Base-by-base conservation (phyloP, 2,888 invertebrate species). In the Caenorhabditis macrosperma region DNA sequence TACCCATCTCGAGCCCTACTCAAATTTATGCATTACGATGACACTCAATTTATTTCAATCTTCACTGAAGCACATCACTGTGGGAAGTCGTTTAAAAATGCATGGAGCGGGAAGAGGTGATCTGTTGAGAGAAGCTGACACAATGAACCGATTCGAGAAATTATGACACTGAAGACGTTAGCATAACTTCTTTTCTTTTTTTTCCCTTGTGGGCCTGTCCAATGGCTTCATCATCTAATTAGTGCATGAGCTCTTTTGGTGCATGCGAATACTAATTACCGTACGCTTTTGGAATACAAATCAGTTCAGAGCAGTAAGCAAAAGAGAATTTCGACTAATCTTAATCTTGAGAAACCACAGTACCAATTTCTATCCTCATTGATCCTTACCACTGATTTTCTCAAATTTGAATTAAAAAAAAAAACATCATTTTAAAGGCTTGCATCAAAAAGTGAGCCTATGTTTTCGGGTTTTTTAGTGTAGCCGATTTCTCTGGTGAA, bases 41-140 rank as follows among this genome's bases (percentile, higher is more conserved):
- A 67, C 63, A 79, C 66, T 66, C 66, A 80, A 80, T 80, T 80
- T 75, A 80, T 75, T 76, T 80, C 75, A 76, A 80, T 80, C 75
- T 66, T 54, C 60, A 24, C 33, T 2, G 50, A 41, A 77, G 48
- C 77, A 33, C 64, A 68, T 57, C 77, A 59, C 69, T 77, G 77
- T 69, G 48, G 78, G 78, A 57, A 60, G 78, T 63, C 78, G 60
- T 63, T 78, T 78, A 72, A 78, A 78, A 78, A 78, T 78, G 72
- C 78, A 78, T 72, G 72, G 71, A 44, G 48, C 66, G 24, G 52
- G 57, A 35, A 48, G 77, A 60, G 69, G 57, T 46, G 67, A 66
- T 54, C 55, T 57, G 52, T 67, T 17, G 30, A n/a, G 20, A 15
- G n/a, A 44, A 22, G 15, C 28, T 66, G 54, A 35, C 66, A 33